These are phyloP conservation scores for Leptopilina clavipes DNA, from an alignment of 1,140 invertebrate species.

Conservation along the genomic window DNA sequence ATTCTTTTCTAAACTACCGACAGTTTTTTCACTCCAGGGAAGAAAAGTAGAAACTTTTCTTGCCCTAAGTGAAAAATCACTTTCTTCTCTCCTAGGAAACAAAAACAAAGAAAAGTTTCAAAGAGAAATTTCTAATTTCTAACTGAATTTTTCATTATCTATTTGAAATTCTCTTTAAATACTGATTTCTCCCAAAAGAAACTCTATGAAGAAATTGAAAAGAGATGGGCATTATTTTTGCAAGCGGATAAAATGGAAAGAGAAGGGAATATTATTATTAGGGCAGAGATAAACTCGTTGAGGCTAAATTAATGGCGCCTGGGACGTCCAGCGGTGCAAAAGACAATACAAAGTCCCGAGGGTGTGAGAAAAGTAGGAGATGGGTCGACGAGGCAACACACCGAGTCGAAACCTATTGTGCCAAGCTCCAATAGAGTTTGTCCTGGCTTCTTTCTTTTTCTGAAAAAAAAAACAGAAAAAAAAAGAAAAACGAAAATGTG, in stretches of 20 bases:
- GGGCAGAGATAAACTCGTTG: constrained; percentile 59
- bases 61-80: too few relatives aligned
- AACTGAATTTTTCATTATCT: too few relatives aligned
- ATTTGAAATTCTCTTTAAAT: too few relatives aligned
- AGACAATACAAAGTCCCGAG: constrained; percentile 61
- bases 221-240: neutral
- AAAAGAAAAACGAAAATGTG: constrained; percentile 44
- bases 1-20: too few relatives aligned
- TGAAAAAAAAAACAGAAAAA: constrained; percentile 38
- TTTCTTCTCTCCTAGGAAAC: too few relatives aligned
- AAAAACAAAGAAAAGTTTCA: too few relatives aligned
- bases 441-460: constrained; percentile 55
- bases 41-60: too few relatives aligned
- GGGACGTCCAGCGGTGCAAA: constrained; percentile 52
- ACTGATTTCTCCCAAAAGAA: neutral
- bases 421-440: constrained; percentile 51
- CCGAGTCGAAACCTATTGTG: constrained; percentile 59
- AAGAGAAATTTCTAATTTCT: too few relatives aligned
- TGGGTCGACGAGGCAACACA: constrained; percentile 30
- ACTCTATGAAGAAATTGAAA: neutral
- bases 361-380: constrained; percentile 44
- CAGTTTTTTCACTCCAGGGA: too few relatives aligned
- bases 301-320: constrained; percentile 62
- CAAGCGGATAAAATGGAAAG: neutral
- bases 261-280: constrained; percentile 49